Percentiles rank a stretch among this genome's conserved stretches.
Conservation (phyloP, 2,888 invertebrate species). For the Incurvaria masculella region DNA sequence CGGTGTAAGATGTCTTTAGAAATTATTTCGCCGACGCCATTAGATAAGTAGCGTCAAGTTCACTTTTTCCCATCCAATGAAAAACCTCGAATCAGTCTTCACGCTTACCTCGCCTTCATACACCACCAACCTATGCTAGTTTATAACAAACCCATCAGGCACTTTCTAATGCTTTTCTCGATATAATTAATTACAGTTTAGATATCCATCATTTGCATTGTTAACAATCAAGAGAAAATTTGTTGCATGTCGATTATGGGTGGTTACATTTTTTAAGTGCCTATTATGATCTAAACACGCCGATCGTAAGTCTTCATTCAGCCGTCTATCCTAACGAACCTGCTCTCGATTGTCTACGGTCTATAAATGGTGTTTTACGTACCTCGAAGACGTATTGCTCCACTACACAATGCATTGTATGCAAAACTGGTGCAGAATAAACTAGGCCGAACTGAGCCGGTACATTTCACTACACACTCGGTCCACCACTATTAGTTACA, state of each 20-base stretch:
- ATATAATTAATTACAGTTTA: not conserved
- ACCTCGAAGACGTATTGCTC: not conserved
- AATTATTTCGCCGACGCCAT: not conserved
- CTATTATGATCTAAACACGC: not conserved
- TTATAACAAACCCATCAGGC: not conserved
- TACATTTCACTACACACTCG: slow-evolving; percentile 9
- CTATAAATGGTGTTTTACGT: not conserved
- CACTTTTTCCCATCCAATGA: not conserved
- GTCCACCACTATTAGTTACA: slow-evolving; percentile 4
- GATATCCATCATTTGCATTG: not conserved
- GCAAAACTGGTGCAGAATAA: not conserved
- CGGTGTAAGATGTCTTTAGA: not conserved
- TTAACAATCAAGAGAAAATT: not conserved
- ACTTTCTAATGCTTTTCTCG: not conserved
- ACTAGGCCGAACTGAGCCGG: not conserved
- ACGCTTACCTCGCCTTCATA: not conserved
- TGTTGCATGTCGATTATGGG: not conserved
- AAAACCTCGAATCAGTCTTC: not conserved
- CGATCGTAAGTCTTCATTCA: not conserved
- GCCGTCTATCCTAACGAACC: not conserved
- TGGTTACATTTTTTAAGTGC: not conserved
- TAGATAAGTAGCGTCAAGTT: not conserved
- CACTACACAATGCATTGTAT: not conserved
- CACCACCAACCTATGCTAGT: not conserved
- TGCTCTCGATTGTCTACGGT: not conserved